Evolutionary conservation across 2,113 vertebrate species (phyloP).

Genomic region (Steatornis caripensis): DNA sequence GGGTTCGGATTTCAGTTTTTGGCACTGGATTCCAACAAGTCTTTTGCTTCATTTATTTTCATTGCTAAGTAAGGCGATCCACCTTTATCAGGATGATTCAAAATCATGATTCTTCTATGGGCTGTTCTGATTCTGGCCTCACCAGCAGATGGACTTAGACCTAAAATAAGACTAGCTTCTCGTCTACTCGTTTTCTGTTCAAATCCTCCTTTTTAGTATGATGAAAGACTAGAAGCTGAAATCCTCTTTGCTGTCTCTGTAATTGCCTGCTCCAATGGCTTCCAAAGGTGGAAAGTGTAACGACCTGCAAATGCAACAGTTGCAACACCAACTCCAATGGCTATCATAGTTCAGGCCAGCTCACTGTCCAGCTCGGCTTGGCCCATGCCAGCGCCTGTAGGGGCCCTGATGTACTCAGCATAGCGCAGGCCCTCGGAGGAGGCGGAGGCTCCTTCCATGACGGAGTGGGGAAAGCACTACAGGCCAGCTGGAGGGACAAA

Average conservation of each 20-base stretch:
- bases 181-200: too few species aligned
- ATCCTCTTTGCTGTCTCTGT: too few species aligned
- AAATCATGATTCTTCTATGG: slow-evolving; percentile 89
- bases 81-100: slow-evolving; percentile 97
- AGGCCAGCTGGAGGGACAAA: not conserved
- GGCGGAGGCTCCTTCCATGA: not conserved
- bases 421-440: not conserved
- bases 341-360: too few species aligned
- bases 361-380: slow-evolving; percentile 4
- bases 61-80: slow-evolving; percentile 84
- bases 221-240: too few species aligned
- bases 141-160: slow-evolving; percentile 83
- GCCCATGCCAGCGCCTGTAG: not conserved
- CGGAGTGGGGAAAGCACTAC: not conserved
- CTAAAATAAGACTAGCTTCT: too few species aligned
- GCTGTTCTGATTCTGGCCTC: slow-evolving; percentile 86
- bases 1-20: slow-evolving; percentile 59
- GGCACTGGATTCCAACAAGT: slow-evolving; percentile 76
- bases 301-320: too few species aligned
- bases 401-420: not conserved
- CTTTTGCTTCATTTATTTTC: slow-evolving; percentile 89
- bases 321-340: too few species aligned
- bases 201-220: too few species aligned
- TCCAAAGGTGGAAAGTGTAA: too few species aligned
- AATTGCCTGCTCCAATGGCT: too few species aligned